A percentile compares a stretch with the other conserved stretches of the same genome.
Conservation (phyloP, 1,140 invertebrate genomes). For the Drosophila sturtevanti region DNA sequence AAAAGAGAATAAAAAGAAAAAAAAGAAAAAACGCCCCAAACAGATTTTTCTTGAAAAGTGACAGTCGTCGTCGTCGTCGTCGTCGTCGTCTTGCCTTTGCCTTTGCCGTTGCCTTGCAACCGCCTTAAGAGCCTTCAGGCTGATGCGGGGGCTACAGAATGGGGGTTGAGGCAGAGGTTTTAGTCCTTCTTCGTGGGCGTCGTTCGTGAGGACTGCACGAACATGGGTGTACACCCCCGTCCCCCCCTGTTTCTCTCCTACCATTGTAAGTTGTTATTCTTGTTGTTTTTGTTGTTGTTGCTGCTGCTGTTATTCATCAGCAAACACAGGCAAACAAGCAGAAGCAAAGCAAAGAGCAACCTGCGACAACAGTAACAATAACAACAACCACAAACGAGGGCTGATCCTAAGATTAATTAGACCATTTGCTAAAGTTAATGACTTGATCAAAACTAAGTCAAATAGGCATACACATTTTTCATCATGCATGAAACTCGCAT, state of each 20-base stretch:
- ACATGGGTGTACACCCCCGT: constrained; percentile 26
- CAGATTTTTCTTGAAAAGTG: constrained; percentile 77
- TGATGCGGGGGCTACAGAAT: constrained; percentile 1
- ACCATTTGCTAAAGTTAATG: constrained; percentile 18
- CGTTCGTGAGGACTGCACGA: constrained; percentile 43
- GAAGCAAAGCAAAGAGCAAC: constrained; percentile 71
- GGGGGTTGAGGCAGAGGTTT: constrained; percentile 36
- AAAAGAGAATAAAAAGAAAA: not conserved
- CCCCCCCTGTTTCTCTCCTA: not conserved
- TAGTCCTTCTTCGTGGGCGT: constrained; percentile 42
- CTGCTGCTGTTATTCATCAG: constrained; percentile 53
- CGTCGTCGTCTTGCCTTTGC: constrained; percentile 2
- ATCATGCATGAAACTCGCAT: constrained; percentile 3
- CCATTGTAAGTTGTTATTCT: constrained; percentile 6
- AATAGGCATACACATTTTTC: constrained; percentile 13
- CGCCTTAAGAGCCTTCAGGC: constrained; percentile 35
- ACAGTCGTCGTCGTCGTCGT: constrained; percentile 65
- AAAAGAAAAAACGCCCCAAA: constrained; percentile 66
- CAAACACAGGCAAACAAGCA: constrained; percentile 66
- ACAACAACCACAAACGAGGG: constrained; percentile 54
- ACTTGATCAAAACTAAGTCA: constrained; percentile 22
- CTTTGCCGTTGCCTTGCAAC: constrained; percentile 44
- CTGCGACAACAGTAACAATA: constrained; percentile 64
- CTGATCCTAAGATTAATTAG: constrained; percentile 58
- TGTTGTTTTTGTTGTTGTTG: constrained; percentile 27